These are phyloP conservation scores for Tipula unca DNA, from an alignment of 2,888 invertebrate genomes.

Conservation along the genomic window DNA sequence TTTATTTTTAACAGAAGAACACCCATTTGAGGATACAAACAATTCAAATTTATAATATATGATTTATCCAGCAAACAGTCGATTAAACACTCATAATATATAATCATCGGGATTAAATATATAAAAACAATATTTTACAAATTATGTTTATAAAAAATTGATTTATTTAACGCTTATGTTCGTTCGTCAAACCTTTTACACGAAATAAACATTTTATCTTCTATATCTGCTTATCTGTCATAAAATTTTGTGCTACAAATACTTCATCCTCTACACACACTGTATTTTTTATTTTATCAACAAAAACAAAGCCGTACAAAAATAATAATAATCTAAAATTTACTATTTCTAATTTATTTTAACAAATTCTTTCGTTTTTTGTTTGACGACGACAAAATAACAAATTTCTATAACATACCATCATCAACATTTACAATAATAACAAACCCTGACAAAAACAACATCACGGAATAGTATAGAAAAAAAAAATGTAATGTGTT, in stretches of 20 bases:
- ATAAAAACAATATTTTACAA: neutral
- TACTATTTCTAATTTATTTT: constrained; percentile 14
- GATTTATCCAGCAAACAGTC: neutral
- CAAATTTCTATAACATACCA: neutral
- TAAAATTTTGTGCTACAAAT: neutral
- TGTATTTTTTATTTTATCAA: neutral
- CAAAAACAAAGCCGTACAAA: neutral
- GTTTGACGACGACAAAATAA: neutral
- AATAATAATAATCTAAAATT: neutral
- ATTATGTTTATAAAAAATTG: neutral
- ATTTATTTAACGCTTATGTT: neutral
- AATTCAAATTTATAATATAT: neutral
- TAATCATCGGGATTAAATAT: neutral
- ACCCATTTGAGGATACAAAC: neutral
- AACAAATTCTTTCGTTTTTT: neutral
- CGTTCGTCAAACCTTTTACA: neutral
- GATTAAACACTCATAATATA: neutral
- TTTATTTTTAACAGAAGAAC: too few relatives aligned
- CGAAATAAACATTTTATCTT: neutral
- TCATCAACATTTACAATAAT: neutral
- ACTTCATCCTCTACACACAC: neutral
- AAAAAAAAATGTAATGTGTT: neutral
- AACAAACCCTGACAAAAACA: neutral
- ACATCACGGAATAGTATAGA: neutral
- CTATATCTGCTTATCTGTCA: neutral